phyloP scores from a whole-genome alignment of 2,888 invertebrate species.

The Dioctria linearis region DNA sequence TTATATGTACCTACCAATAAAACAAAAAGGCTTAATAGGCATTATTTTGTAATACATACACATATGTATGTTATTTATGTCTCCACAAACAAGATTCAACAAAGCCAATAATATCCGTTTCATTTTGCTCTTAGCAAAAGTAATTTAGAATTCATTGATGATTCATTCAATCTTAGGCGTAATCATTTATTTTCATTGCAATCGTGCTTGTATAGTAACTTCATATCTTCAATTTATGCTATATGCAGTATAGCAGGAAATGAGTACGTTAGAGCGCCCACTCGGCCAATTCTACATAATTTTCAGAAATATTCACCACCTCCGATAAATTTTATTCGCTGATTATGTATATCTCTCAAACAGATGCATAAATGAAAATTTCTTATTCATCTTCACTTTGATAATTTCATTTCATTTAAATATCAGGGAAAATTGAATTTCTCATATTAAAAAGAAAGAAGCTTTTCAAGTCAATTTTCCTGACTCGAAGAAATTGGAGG shows the following conservation, averaged over 20 bases:
- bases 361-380: neutral
- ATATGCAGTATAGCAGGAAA: neutral
- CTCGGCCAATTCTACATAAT: neutral
- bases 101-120: no score
- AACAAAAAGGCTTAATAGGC: no score
- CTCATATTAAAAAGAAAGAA: neutral
- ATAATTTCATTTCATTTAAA: slow-evolving; percentile 8
- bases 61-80: no score
- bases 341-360: neutral
- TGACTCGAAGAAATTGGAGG: slow-evolving; percentile 20
- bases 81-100: no score
- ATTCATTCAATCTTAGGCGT: no score
- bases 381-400: neutral
- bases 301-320: slow-evolving; percentile 4
- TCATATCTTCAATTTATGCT: neutral
- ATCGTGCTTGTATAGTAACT: no score
- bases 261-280: neutral
- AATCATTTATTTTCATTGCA: no score
- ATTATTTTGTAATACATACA: no score
- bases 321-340: neutral
- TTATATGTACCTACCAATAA: no score
- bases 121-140: no score
- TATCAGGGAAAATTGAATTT: slow-evolving; percentile 34
- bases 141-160: no score
- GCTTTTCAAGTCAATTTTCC: slow-evolving; percentile 17